These are phyloP conservation scores for Parasteatoda tepidariorum DNA, from an alignment of 1,140 invertebrate genomes.

Conservation along the genomic window DNA sequence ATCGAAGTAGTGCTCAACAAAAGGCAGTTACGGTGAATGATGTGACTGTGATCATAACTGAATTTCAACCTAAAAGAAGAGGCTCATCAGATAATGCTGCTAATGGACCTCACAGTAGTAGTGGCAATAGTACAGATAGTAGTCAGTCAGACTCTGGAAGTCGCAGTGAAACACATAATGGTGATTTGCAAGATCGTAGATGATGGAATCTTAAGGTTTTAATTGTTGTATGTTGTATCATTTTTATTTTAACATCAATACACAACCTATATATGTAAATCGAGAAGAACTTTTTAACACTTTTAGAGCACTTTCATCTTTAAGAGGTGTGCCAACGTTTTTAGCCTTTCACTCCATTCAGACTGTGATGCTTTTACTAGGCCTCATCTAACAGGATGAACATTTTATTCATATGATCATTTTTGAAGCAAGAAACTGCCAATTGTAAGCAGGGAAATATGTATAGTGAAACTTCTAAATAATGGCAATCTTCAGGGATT, in stretches of 20 bases:
- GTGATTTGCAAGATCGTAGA: conserved; percentile 58
- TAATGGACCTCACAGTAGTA: conserved; percentile 44
- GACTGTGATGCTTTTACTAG: conserved; percentile 47
- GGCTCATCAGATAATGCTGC: conserved; percentile 52
- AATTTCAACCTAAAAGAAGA: conserved; percentile 87
- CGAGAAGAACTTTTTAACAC: conserved; percentile 1
- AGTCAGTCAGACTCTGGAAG: conserved; percentile 62
- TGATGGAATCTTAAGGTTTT: conserved; percentile 5
- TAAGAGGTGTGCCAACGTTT: conserved; percentile 32
- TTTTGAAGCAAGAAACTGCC: no score
- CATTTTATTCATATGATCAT: conserved; percentile 7
- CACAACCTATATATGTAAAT: background rate
- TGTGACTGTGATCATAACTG: conserved; percentile 95
- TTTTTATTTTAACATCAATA: background rate
- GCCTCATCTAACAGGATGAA: conserved; percentile 3
- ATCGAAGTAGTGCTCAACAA: conserved; percentile 86
- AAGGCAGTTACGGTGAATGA: conserved; percentile 96
- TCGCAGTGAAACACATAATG: conserved; percentile 57
- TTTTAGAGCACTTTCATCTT: conserved; percentile 5
- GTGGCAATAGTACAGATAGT: conserved; percentile 56
- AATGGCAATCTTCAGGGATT: no score
- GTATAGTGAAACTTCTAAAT: no score
- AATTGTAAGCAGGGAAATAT: no score
- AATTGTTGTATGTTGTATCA: background rate
- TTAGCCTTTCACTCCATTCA: conserved; percentile 24